Base-by-base conservation (phyloP, 2,888 invertebrate species). In the Boloria selene region DNA sequence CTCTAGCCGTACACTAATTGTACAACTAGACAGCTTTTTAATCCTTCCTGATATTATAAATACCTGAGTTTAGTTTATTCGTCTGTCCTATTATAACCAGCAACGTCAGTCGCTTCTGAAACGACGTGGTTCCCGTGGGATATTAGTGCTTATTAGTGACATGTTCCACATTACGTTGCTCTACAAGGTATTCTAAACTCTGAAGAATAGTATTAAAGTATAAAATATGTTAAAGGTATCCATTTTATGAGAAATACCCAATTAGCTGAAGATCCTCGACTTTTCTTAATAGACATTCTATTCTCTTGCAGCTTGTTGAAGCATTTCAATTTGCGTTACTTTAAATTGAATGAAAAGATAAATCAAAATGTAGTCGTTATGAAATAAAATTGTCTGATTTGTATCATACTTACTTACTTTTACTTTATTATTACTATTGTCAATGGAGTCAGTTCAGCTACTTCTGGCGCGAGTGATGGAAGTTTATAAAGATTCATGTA, bases 181-280 rank as follows among this genome's bases (percentile, higher is more conserved):
- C 1, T 4, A 42, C 65, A 69, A 83, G 83, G 16, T 22, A 17
- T 17, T 44, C 6, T 44, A 42, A 56, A 18, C 22, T 45, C 44
- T 45, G 14, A 45, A 58, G 13, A n/a, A 55, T 44, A 14, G 42
- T 7, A 55, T 14, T 55, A 3, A 18, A 26, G 5, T 14, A 55
- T 55, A 18, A 55, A 55, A 17, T 16, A 44, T 17, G 2, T 42
- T 70, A 79, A 75, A 14, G 44, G 44, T 45, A 58, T 26, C 38
- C 26, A 17, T 31, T 63, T 51, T 22, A 38, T 18, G 26, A 63
- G 72, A 75, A 75, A 76, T 74, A 79, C 77, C 81, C 86, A 87
- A 87, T 86, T 86, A 87, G 86, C 65, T 1, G 85, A 67, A 78
- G 81, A 82, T 79, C 80, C 80, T 77, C 78, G 77, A 72, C 74